Evolutionary conservation across 2,888 invertebrate species (phyloP).

Genomic region (Andrena trimmerana): DNA sequence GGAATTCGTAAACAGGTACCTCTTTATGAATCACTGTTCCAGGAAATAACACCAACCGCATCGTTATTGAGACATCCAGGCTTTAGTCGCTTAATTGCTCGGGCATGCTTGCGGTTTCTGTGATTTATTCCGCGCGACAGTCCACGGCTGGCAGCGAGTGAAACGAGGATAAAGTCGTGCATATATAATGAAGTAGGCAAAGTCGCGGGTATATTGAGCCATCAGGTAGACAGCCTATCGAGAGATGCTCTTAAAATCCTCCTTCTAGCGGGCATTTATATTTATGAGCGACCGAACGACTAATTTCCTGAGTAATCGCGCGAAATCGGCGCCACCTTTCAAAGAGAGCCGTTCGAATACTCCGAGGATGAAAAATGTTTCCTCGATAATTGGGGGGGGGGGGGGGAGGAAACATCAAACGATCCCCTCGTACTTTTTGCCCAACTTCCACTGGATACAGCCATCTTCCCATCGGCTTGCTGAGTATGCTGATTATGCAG

Average conservation of each 20-base stretch:
- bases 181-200: conserved; percentile 67
- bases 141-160: conserved; percentile 59
- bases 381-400: conserved; percentile 12
- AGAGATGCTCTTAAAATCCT: conserved; percentile 61
- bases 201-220: conserved; percentile 66
- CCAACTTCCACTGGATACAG: too few relatives aligned
- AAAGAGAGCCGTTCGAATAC: conserved; percentile 16
- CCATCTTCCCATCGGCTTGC: too few relatives aligned
- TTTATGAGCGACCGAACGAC: conserved; percentile 64
- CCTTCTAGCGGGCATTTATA: conserved; percentile 57
- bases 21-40: conserved; percentile 44
- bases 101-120: conserved; percentile 42
- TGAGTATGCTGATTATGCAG: too few relatives aligned
- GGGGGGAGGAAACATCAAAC: background rate
- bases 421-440: background rate
- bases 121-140: conserved; percentile 64
- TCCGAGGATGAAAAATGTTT: conserved; percentile 26
- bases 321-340: conserved; percentile 60
- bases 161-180: conserved; percentile 61
- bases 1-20: conserved; percentile 14
- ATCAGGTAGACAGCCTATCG: conserved; percentile 65
- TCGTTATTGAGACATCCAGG: conserved; percentile 44
- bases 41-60: conserved; percentile 18
- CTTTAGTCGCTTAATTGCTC: conserved; percentile 46
- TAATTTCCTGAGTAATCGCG: conserved; percentile 68